Evolutionary conservation across 2,113 vertebrate species (phyloP), one percentile per base, ranked within the genome.

Genomic region (Channa argus): DNA sequence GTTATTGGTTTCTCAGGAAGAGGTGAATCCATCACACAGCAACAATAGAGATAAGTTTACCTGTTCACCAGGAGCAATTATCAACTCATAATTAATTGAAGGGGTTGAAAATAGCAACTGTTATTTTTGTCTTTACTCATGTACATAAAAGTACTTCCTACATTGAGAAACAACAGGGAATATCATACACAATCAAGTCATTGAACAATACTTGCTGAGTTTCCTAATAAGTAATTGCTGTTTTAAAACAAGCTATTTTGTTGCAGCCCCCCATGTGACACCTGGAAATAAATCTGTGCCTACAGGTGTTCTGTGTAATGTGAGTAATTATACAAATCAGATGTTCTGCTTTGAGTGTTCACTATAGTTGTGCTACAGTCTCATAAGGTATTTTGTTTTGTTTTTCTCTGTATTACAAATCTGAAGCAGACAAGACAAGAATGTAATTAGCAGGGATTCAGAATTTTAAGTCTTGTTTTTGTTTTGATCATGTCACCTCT

Each of bases 1-100:
- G 83, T 82, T 77, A 80, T 68, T 79, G 59, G 80, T 87, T 87
- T 77, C 88, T 84, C 65, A 43, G 71, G 43, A 52, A 70, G 49
- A 73, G 45, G 66, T 72, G 52, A 87, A 64, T 87, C 71, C 47
- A 77, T 81, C 83, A 72, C 60, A 60, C 37, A 36, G 24, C 52
- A 52, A 41, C 37, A 63, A 36, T 64, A 79, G 47, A 78, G 72
- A 69, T 64, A 75, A 62, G 62, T 44, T n/a, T 3, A 52, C 44
- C 51, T 60, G 15, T 70, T 71, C 55, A 43, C 46, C 34, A 61
- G 62, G 73, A 60, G 56, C 64, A 77, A 85, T 86, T 86, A 79
- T 60, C 5, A 9, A 67, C 46, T 82, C 39, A 5, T 44, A 44
- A 77, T 78, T 79, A 45, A 43, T 79, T 83, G 67, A 15, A 56